Evolutionary conservation across 2,797 vertebrate species (phyloP).

Genomic region (Acanthurus leucopareius): DNA sequence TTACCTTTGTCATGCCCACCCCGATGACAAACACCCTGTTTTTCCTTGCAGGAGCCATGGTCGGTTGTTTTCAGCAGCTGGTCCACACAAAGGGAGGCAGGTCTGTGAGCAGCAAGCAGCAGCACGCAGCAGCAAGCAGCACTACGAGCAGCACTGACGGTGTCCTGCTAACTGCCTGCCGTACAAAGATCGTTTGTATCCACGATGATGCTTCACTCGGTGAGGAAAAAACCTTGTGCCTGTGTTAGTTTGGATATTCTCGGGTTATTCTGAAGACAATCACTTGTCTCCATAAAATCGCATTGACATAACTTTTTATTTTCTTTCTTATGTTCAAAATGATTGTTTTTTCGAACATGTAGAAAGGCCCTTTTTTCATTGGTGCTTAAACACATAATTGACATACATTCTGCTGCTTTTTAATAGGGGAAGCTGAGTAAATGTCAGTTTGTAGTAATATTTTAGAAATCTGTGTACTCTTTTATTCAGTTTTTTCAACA

Average conservation of each 20-base stretch:
- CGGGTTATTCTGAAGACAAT: not conserved
- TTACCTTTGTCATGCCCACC: conserved; percentile 98
- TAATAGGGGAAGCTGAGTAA: no score
- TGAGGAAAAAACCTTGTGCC: not conserved
- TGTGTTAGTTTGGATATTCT: no score
- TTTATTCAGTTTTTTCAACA: no score
- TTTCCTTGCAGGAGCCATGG: conserved; percentile 73
- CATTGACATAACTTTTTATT: not conserved
- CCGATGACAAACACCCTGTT: conserved; percentile 93
- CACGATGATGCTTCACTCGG: not conserved
- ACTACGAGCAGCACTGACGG: no score
- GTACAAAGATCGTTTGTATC: conserved; percentile 42
- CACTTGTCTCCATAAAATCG: not conserved
- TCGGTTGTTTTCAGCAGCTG: conserved; percentile 7
- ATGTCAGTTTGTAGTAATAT: no score
- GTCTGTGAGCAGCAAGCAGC: not conserved
- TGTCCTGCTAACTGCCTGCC: no score
- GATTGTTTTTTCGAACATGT: no score
- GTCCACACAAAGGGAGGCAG: not conserved
- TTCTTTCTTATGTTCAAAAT: no score
- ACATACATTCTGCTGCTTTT: no score
- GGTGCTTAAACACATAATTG: no score
- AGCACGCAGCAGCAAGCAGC: not conserved
- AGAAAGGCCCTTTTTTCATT: no score
- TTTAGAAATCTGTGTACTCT: no score